A percentile compares a stretch with the other conserved stretches of the same genome.
Conservation (phyloP, 2,113 vertebrate species). For the Actenoides lindsayi region DNA sequence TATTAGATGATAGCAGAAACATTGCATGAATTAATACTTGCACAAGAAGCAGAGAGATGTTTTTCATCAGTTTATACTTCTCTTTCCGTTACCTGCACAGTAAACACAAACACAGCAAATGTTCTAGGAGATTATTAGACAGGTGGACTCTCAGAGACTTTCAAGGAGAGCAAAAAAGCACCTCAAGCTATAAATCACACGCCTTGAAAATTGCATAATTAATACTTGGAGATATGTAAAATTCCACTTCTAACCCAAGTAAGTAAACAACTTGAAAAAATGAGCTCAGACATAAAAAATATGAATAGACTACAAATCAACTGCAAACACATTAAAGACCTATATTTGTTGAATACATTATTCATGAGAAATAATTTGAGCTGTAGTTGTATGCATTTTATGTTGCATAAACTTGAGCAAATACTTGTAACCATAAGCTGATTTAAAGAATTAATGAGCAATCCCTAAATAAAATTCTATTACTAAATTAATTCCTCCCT, state of each 20-base stretch:
- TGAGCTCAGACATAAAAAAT: background rate
- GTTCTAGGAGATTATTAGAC: background rate
- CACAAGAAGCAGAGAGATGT: background rate
- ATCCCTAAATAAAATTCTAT: conserved; percentile 37
- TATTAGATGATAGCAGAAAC: background rate
- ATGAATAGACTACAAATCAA: conserved; percentile 26
- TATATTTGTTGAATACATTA: conserved; percentile 58
- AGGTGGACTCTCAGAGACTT: background rate
- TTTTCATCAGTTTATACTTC: background rate
- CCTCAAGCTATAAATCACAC: background rate
- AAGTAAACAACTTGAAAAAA: conserved; percentile 33
- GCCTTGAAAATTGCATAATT: background rate
- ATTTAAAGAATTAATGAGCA: conserved; percentile 58
- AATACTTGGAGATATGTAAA: conserved; percentile 10
- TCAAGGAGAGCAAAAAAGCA: background rate
- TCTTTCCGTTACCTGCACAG: background rate
- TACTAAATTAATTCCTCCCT: background rate
- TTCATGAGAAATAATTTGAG: conserved; percentile 51
- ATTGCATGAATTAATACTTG: background rate
- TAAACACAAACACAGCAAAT: background rate
- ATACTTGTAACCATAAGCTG: conserved; percentile 36
- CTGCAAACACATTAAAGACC: conserved; percentile 35
- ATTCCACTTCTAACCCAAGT: background rate
- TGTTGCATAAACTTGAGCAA: conserved; percentile 51
- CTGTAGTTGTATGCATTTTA: conserved; percentile 13